Conservation (phyloP, 2,888 invertebrate genomes). For the Ischnura elegans region DNA sequence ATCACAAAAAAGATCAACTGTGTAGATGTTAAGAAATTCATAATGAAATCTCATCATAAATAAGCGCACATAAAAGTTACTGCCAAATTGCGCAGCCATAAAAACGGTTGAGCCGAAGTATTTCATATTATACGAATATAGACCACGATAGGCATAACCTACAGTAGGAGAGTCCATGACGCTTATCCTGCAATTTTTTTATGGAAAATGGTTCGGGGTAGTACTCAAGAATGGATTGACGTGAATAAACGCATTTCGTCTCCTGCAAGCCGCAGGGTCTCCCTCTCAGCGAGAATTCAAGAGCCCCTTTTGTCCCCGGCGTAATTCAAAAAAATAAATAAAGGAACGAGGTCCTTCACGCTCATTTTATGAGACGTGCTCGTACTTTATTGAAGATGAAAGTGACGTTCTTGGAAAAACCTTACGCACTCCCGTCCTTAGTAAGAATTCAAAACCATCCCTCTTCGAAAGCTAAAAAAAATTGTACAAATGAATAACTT, state of each 20-base stretch:
- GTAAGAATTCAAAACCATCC: neutral
- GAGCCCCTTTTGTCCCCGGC: neutral
- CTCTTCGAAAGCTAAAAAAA: neutral
- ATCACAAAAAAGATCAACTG: no score
- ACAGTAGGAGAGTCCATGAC: neutral
- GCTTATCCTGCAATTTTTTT: neutral
- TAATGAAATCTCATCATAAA: no score
- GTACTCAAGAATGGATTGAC: neutral
- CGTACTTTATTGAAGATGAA: neutral
- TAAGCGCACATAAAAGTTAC: no score
- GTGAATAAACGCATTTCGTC: neutral
- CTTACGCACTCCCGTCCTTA: neutral
- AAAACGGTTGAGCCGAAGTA: no score
- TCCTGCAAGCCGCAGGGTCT: neutral
- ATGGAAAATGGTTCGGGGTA: neutral
- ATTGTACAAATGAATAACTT: neutral
- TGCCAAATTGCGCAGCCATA: no score
- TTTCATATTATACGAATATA: neutral
- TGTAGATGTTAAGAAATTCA: no score
- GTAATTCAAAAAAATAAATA: neutral
- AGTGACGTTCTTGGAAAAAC: neutral
- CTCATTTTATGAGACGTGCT: neutral
- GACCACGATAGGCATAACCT: neutral
- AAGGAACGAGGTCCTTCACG: neutral
- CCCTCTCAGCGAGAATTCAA: neutral